Percentiles rank a stretch among this genome's conserved stretches.
These are phyloP conservation scores for Brachionus paranguensis DNA, from an alignment of 1,140 invertebrate species.

Conservation along the genomic window DNA sequence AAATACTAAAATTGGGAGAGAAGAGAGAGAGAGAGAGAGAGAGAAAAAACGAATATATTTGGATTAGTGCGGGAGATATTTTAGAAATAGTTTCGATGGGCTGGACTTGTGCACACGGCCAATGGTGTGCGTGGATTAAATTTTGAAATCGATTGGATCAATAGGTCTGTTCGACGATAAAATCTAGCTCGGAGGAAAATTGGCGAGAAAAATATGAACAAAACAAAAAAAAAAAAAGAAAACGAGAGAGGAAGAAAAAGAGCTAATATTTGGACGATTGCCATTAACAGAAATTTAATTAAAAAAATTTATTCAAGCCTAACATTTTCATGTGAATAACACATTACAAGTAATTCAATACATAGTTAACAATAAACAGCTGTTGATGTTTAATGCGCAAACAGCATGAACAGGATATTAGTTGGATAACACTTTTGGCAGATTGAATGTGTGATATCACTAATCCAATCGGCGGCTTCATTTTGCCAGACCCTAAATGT, in stretches of 20 bases:
- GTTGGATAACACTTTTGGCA: not conserved
- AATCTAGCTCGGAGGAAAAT: not conserved
- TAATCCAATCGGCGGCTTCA: not conserved
- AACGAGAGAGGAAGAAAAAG: not conserved
- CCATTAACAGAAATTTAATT: not conserved
- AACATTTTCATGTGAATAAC: not conserved
- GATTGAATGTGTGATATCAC: not conserved
- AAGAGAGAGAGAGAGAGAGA: not conserved
- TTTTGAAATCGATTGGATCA: not conserved
- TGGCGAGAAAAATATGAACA: too few species aligned
- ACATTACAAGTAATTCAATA: conserved; percentile 1
- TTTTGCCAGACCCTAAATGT: not conserved
- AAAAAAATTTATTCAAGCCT: not conserved
- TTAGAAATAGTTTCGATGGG: not conserved
- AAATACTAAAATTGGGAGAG: not conserved
- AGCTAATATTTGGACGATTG: not conserved
- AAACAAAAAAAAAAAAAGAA: not conserved
- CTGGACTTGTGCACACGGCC: not conserved
- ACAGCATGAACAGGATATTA: not conserved
- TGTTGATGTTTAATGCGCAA: not conserved
- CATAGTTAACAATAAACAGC: not conserved
- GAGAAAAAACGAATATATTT: not conserved
- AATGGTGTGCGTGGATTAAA: not conserved
- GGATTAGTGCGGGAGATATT: not conserved
- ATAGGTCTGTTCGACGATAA: not conserved